phyloP scores from a whole-genome alignment of 2,888 invertebrate genomes.

The Tetrapedia diversipes region DNA sequence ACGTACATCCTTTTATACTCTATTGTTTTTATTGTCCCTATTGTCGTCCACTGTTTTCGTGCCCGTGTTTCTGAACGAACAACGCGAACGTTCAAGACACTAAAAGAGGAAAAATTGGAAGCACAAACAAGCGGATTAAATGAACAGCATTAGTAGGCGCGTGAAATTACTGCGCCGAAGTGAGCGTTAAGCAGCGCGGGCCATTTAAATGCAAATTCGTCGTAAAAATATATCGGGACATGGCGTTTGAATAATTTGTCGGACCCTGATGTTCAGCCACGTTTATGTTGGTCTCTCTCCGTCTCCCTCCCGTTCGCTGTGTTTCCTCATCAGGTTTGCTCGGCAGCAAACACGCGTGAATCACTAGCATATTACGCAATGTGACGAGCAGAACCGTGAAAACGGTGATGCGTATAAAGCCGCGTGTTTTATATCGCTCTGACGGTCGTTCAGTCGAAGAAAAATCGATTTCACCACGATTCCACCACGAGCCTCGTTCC shows the following conservation, averaged over 20 bases:
- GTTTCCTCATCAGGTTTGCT: conserved; percentile 48
- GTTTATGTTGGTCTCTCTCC: conserved; percentile 26
- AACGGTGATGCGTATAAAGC: conserved; percentile 25
- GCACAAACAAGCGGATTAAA: background rate
- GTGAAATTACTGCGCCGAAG: conserved; percentile 7
- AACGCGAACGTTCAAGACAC: too few species aligned
- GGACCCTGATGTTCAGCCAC: conserved; percentile 14
- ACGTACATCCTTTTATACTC: background rate
- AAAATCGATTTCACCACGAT: conserved; percentile 13
- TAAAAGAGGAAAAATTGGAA: background rate
- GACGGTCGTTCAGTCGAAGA: background rate
- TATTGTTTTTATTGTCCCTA: background rate
- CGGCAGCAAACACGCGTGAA: conserved; percentile 62
- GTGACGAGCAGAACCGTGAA: conserved; percentile 33
- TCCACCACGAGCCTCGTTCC: background rate
- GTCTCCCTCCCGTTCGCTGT: too few species aligned
- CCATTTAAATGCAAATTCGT: conserved; percentile 43
- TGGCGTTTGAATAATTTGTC: conserved; percentile 34
- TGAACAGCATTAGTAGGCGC: background rate
- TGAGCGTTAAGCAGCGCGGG: background rate
- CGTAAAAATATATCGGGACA: conserved; percentile 31
- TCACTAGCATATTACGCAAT: conserved; percentile 62
- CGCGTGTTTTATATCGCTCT: background rate
- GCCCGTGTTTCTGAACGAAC: background rate
- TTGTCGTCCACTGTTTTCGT: background rate